These are phyloP conservation scores for Metalampra italica DNA, from an alignment of 2,888 invertebrate genomes.

Conservation along the genomic window DNA sequence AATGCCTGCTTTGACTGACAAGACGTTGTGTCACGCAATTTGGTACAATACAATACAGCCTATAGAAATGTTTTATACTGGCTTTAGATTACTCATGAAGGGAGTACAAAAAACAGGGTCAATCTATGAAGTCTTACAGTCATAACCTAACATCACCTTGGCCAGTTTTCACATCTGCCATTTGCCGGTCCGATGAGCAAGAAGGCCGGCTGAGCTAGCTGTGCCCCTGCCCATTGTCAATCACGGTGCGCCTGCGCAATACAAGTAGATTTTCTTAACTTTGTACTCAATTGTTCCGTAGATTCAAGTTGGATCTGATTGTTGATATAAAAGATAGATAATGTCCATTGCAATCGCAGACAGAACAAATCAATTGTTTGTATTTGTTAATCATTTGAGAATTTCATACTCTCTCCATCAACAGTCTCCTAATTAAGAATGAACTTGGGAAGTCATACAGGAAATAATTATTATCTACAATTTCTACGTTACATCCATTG, in stretches of 20 bases:
- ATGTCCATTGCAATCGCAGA: not conserved
- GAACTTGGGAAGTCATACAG: no score
- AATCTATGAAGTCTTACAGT: not conserved
- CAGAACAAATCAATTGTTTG: no score
- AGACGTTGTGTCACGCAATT: no score
- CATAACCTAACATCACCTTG: slow-evolving; percentile 44
- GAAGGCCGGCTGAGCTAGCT: slow-evolving; percentile 39
- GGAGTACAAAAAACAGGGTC: not conserved
- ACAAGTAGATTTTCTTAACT: slow-evolving; percentile 7
- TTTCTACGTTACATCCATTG: no score
- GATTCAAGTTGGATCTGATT: not conserved
- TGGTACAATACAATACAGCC: no score
- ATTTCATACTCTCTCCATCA: no score
- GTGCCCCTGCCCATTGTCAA: slow-evolving; percentile 56
- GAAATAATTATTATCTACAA: no score
- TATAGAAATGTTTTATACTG: not conserved
- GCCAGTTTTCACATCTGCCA: slow-evolving; percentile 65
- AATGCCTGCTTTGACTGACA: no score
- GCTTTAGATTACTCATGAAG: slow-evolving; percentile 1
- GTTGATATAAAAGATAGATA: not conserved
- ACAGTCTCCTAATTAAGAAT: no score
- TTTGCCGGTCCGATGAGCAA: slow-evolving; percentile 57
- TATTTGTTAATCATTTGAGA: no score
- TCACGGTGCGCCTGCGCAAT: slow-evolving; percentile 32
- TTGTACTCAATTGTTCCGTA: slow-evolving; percentile 14